These are phyloP conservation scores for Astur gentilis DNA, from an alignment of 2,113 vertebrate genomes.

Conservation along the genomic window DNA sequence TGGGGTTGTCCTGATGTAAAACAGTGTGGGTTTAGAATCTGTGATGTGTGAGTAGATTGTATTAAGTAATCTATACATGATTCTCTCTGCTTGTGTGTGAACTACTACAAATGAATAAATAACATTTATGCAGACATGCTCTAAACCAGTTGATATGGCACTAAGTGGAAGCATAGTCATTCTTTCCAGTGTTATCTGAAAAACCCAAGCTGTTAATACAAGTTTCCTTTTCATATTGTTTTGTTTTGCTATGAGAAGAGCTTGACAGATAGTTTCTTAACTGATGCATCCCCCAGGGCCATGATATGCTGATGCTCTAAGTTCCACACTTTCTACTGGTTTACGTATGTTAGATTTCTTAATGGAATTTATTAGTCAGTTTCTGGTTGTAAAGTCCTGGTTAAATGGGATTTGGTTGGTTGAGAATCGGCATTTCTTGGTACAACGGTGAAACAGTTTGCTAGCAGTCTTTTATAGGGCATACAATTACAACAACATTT, in stretches of 20 bases:
- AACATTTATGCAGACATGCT: background rate
- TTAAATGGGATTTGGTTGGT: background rate
- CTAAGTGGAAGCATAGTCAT: background rate
- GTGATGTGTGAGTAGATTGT: background rate
- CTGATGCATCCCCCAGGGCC: background rate
- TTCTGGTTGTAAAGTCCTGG: background rate
- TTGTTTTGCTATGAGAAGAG: background rate
- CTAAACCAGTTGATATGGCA: accelerated
- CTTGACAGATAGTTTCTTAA: background rate
- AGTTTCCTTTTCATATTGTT: background rate
- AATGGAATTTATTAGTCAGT: background rate
- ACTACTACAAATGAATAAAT: background rate
- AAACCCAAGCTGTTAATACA: background rate
- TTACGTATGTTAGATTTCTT: background rate
- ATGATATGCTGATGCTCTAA: background rate
- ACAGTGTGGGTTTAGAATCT: background rate
- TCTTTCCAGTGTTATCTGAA: background rate
- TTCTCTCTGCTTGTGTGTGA: background rate
- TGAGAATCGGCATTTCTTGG: background rate
- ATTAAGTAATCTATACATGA: background rate
- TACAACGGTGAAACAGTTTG: background rate
- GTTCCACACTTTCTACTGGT: background rate
- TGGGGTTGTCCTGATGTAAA: background rate
- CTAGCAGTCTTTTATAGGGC: background rate
- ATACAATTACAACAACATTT: background rate